These are phyloP conservation scores for Trachymyrmex septentrionalis DNA, from an alignment of 1,140 invertebrate species.

Conservation along the genomic window DNA sequence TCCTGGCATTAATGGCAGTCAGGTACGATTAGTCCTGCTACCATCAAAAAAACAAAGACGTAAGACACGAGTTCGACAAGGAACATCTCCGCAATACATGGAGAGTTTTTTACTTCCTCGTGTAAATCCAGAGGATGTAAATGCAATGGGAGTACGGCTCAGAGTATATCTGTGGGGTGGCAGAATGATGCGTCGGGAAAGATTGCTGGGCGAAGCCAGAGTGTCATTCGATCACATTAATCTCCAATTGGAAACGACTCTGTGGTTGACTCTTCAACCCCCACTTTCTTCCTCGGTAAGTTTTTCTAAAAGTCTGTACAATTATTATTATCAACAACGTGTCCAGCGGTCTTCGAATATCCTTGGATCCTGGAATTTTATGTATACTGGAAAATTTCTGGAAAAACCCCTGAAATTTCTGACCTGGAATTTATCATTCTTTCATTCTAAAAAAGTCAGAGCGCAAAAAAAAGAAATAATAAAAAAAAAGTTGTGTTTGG, in stretches of 20 bases:
- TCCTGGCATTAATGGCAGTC: slow-evolving; percentile 91
- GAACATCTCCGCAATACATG: slow-evolving; percentile 96
- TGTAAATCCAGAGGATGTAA: slow-evolving; percentile 97
- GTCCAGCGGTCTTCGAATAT: too few relatives aligned
- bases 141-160: slow-evolving; percentile 95
- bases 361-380: too few relatives aligned
- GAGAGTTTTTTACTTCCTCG: slow-evolving; percentile 96
- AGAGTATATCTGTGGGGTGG: slow-evolving; percentile 92
- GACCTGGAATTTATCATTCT: too few relatives aligned
- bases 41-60: slow-evolving; percentile 97
- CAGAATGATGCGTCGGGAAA: slow-evolving; percentile 96
- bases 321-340: not conserved
- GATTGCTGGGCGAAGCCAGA: slow-evolving; percentile 95
- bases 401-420: too few relatives aligned
- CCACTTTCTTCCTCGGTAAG: slow-evolving; percentile 93
- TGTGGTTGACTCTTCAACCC: slow-evolving; percentile 95
- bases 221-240: slow-evolving; percentile 95
- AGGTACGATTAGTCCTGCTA: slow-evolving; percentile 94
- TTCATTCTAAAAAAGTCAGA: too few relatives aligned
- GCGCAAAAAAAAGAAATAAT: too few relatives aligned
- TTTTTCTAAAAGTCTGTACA: slow-evolving; percentile 47
- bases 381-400: too few relatives aligned
- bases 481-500: too few relatives aligned
- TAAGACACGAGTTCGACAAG: slow-evolving; percentile 96
- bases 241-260: slow-evolving; percentile 94